Conservation (phyloP, 2,888 invertebrate genomes). For the Orchesellides sinensis region DNA sequence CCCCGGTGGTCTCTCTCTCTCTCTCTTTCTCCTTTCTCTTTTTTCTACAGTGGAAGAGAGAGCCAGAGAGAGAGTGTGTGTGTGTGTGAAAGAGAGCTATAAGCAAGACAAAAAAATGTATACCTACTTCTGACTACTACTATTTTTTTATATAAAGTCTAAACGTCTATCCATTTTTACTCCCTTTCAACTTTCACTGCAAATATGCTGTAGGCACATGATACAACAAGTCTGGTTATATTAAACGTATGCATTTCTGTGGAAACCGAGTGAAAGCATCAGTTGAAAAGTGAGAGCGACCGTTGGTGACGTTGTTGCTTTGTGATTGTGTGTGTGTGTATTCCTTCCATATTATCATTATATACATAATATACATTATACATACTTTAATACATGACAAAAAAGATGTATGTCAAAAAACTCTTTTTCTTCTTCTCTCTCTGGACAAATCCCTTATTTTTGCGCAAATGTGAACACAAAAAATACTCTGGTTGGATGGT, state of each 20-base stretch:
- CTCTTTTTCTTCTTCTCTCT: no score
- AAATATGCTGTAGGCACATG: neutral
- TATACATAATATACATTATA: neutral
- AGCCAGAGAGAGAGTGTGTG: neutral
- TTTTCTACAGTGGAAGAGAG: neutral
- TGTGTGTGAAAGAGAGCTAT: neutral
- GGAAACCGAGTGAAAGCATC: neutral
- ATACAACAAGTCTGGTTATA: neutral
- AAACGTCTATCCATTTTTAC: neutral
- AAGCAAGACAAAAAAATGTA: neutral
- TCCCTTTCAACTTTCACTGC: neutral
- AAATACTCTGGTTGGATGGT: neutral
- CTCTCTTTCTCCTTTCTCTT: conserved; percentile 6
- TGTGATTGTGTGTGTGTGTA: conserved; percentile 1
- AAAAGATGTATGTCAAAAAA: conserved; percentile 28
- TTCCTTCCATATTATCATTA: neutral
- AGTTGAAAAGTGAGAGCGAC: neutral
- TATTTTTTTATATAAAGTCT: no score
- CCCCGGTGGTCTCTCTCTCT: conserved; percentile 63
- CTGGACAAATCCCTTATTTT: conserved; percentile 62
- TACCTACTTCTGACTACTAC: no score
- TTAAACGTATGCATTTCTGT: neutral
- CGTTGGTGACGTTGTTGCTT: conserved; percentile 18
- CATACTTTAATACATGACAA: neutral
- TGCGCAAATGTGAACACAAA: conserved; percentile 61